Evolutionary conservation across 2,797 vertebrate species (phyloP).

Genomic region (Mionectes olivaceus): DNA sequence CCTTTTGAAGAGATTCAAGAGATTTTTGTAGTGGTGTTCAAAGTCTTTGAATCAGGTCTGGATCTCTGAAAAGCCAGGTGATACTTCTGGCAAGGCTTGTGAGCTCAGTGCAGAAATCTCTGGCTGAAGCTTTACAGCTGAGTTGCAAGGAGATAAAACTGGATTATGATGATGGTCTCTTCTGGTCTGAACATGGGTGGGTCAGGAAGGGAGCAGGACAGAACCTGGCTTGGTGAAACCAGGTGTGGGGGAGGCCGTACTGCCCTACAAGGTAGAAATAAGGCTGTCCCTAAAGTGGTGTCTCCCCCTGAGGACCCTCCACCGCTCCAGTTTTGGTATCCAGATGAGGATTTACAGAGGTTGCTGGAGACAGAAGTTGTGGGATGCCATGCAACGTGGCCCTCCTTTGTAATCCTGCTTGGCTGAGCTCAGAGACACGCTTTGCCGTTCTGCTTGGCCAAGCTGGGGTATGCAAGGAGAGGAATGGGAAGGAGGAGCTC

Average conservation of each 20-base stretch:
- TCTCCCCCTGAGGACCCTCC: background rate
- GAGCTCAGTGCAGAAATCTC: background rate
- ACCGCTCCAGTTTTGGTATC: background rate
- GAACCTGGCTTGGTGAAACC: background rate
- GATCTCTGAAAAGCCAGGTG: background rate
- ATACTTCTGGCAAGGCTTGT: background rate
- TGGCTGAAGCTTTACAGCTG: background rate
- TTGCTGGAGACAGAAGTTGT: background rate
- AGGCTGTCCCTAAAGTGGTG: background rate
- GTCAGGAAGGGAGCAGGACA: background rate
- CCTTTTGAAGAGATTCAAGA: background rate
- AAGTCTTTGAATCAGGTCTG: background rate
- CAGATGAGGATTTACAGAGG: rapidly evolving
- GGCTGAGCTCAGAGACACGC: background rate
- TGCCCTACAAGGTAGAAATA: background rate
- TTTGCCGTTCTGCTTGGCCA: background rate
- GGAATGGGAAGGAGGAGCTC: background rate
- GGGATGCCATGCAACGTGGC: rapidly evolving
- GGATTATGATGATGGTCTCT: background rate
- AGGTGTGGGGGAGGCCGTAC: background rate
- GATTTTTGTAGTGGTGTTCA: background rate
- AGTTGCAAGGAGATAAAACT: background rate
- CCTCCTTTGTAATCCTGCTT: background rate
- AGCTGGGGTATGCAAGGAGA: rapidly evolving
- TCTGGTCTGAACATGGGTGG: background rate